A percentile compares a stretch with the other conserved stretches of the same genome.
phyloP scores from a whole-genome alignment of 2,888 invertebrate species.

The Rhamphomyia laevipes region DNA sequence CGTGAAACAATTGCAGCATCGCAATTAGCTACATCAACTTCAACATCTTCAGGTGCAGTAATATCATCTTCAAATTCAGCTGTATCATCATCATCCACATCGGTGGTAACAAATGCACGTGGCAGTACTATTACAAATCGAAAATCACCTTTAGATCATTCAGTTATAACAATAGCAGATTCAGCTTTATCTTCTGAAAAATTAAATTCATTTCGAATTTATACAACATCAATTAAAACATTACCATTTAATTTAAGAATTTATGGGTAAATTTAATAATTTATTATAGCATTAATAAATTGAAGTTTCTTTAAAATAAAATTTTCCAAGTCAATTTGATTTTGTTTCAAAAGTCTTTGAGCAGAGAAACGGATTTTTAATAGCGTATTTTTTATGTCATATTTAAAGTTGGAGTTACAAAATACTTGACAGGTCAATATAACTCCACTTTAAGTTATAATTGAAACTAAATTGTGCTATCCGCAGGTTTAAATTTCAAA shows the following conservation, averaged over 20 bases:
- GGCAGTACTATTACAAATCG: neutral
- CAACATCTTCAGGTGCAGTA: constrained; percentile 9
- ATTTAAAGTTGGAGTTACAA: too few relatives aligned
- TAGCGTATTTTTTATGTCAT: too few relatives aligned
- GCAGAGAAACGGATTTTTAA: too few relatives aligned
- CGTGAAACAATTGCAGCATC: constrained; percentile 38
- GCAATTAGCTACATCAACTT: constrained; percentile 36
- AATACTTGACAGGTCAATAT: too few relatives aligned
- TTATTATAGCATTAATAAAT: neutral
- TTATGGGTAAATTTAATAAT: constrained; percentile 33
- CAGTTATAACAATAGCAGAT: constrained; percentile 5
- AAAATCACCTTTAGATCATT: neutral
- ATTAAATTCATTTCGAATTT: constrained; percentile 35
- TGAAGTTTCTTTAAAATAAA: neutral
- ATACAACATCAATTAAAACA: constrained; percentile 36
- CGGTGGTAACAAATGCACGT: constrained; percentile 8
- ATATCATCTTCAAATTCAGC: constrained; percentile 14
- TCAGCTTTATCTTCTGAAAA: constrained; percentile 33
- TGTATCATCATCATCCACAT: constrained; percentile 18
- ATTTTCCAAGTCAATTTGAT: neutral
- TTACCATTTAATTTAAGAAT: constrained; percentile 37
- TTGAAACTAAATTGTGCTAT: too few relatives aligned
- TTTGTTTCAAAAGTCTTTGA: neutral
- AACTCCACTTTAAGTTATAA: too few relatives aligned
- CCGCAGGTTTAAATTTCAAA: too few relatives aligned